Percentiles rank a stretch among this genome's conserved stretches.
phyloP scores from a whole-genome alignment of 2,888 invertebrate species.

The Eupithecia insigniata region DNA sequence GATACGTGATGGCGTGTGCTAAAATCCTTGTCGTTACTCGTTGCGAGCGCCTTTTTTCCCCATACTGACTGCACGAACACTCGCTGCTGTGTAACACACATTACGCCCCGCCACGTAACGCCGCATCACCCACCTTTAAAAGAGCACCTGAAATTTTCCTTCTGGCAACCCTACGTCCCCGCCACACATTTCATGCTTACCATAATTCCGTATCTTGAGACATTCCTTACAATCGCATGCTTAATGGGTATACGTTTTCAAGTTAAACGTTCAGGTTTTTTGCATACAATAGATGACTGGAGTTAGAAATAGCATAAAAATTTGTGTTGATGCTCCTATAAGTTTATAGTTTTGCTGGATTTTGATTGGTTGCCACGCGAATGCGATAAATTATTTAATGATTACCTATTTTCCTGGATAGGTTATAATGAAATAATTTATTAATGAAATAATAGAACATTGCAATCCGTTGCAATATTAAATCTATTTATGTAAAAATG shows the following conservation, averaged over 20 bases:
- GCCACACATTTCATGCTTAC: constrained; percentile 37
- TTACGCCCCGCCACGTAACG: too few species aligned
- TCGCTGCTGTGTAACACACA: too few species aligned
- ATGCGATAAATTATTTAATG: constrained; percentile 7
- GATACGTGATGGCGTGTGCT: too few species aligned
- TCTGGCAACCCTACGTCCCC: constrained; percentile 29
- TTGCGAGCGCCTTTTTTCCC: too few species aligned
- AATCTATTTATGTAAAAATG: too few species aligned
- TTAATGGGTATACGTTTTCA: constrained; percentile 31
- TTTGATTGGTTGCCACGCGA: constrained; percentile 22
- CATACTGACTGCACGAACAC: too few species aligned
- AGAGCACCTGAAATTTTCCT: neutral
- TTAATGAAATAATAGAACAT: too few species aligned
- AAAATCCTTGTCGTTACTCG: too few species aligned
- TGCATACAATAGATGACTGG: constrained; percentile 27
- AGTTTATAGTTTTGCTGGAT: constrained; percentile 18
- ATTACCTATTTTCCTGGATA: neutral
- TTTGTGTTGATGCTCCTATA: constrained; percentile 20
- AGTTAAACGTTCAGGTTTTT: constrained; percentile 32
- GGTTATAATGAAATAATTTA: too few species aligned
- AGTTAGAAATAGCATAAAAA: constrained; percentile 21
- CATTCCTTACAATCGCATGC: constrained; percentile 40
- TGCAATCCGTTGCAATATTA: neutral
- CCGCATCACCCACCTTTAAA: neutral
- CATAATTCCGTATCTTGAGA: constrained; percentile 47